Evolutionary conservation across 2,113 vertebrate species (phyloP).

Genomic region (Otis tarda): DNA sequence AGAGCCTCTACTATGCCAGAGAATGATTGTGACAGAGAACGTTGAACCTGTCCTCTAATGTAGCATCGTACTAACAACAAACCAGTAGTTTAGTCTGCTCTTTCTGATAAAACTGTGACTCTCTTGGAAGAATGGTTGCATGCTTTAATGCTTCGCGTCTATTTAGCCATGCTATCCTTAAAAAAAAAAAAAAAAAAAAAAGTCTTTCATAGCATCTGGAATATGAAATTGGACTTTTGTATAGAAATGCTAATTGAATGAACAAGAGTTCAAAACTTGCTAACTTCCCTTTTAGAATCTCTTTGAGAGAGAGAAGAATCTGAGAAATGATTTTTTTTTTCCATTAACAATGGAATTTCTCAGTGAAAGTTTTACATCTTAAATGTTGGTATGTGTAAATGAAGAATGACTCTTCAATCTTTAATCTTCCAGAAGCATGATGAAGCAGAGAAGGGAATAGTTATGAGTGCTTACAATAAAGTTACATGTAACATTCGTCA

Average conservation of each 20-base stretch:
- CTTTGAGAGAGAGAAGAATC: neutral
- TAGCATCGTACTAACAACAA: neutral
- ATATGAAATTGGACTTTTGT: neutral
- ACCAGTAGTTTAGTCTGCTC: neutral
- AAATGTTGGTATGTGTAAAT: neutral
- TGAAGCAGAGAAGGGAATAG: conserved; percentile 68
- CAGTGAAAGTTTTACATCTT: neutral
- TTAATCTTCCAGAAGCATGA: conserved; percentile 63
- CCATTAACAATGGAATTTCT: neutral
- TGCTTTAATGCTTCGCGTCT: neutral
- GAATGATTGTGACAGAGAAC: neutral
- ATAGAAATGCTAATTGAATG: neutral
- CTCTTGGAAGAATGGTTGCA: neutral
- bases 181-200: neutral
- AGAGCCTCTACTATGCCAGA: neutral
- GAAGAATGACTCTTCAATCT: neutral
- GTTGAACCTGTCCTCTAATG: neutral
- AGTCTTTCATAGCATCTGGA: neutral
- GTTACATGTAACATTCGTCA: conserved; percentile 55
- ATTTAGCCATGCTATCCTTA: neutral
- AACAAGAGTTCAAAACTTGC: neutral
- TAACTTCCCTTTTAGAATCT: neutral
- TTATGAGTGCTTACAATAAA: conserved; percentile 63
- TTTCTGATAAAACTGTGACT: neutral
- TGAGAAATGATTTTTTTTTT: neutral